Evolutionary conservation across 2,113 vertebrate genomes (phyloP).

Genomic region (Corapipo altera): DNA sequence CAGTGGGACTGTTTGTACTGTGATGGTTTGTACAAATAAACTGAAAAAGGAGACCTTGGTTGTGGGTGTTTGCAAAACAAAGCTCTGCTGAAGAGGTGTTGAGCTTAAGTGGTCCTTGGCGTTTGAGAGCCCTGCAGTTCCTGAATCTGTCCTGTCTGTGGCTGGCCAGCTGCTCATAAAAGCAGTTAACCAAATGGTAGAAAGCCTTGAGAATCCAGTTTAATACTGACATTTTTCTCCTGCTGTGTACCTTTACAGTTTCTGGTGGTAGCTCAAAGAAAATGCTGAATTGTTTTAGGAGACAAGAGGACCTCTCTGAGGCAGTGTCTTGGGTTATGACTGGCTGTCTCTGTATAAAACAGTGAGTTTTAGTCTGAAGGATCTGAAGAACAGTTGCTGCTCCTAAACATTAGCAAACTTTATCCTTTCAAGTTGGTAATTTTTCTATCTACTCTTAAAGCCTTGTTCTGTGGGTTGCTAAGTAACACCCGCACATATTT

Average conservation of each 20-base stretch:
- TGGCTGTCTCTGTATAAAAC: not conserved
- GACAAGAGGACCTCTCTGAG: not conserved
- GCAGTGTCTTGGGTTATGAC: not conserved
- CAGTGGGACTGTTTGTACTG: not conserved
- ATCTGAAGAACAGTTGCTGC: not conserved
- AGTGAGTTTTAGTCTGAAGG: not conserved
- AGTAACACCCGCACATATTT: conserved; percentile 25
- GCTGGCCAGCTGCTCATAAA: not conserved
- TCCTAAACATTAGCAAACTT: conserved; percentile 14
- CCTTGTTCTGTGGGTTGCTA: conserved; percentile 53
- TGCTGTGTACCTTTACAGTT: not conserved
- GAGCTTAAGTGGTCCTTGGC: not conserved
- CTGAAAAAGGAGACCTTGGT: not conserved
- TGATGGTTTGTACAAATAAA: not conserved
- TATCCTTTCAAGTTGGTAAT: not conserved
- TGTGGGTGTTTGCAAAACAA: not conserved
- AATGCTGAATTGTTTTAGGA: not conserved
- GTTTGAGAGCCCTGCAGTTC: not conserved
- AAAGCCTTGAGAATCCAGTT: not conserved
- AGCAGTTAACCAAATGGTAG: not conserved
- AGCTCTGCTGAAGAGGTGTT: not conserved
- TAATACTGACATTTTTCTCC: not conserved
- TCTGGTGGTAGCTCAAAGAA: not conserved
- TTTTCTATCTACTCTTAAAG: conserved; percentile 17
- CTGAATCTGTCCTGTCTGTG: not conserved